These are phyloP conservation scores for Hipparchia semele DNA, from an alignment of 2,888 invertebrate species.

Conservation along the genomic window DNA sequence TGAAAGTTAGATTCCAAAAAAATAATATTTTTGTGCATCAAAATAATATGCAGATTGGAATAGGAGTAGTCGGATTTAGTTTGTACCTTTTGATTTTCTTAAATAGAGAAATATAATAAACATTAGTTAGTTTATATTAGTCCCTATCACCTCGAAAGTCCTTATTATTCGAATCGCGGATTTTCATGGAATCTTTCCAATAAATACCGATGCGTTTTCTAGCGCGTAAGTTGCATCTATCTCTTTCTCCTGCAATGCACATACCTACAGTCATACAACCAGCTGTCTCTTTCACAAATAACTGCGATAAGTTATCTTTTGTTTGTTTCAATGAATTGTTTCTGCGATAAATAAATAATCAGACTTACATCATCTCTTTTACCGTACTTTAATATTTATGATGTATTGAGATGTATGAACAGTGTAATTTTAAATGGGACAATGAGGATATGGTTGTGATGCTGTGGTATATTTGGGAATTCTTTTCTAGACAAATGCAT, in stretches of 20 bases:
- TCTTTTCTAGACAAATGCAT: too few relatives aligned
- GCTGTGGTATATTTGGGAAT: too few relatives aligned
- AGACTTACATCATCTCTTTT: constrained; percentile 39
- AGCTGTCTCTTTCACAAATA: constrained; percentile 38
- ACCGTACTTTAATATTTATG: constrained; percentile 18
- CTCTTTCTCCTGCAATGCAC: constrained; percentile 18
- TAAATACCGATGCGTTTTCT: constrained; percentile 22
- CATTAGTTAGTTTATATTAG: not conserved
- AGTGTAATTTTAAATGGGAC: not conserved
- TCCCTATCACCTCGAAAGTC: not conserved
- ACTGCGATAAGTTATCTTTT: constrained; percentile 41
- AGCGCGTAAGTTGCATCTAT: constrained; percentile 22
- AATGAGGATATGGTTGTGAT: too few relatives aligned
- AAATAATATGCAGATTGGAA: too few relatives aligned
- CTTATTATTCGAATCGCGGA: constrained; percentile 13
- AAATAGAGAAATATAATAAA: not conserved
- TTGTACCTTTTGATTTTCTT: too few relatives aligned
- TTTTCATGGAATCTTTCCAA: constrained; percentile 23
- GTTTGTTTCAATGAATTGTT: constrained; percentile 41
- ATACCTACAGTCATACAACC: not conserved
- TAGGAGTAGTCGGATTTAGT: too few relatives aligned
- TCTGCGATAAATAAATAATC: constrained; percentile 32
- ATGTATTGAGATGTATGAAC: not conserved
- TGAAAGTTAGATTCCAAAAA: too few relatives aligned
- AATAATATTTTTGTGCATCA: too few relatives aligned